Base-by-base conservation (phyloP, 2,888 invertebrate genomes). In the Melinaea marsaeus region DNA sequence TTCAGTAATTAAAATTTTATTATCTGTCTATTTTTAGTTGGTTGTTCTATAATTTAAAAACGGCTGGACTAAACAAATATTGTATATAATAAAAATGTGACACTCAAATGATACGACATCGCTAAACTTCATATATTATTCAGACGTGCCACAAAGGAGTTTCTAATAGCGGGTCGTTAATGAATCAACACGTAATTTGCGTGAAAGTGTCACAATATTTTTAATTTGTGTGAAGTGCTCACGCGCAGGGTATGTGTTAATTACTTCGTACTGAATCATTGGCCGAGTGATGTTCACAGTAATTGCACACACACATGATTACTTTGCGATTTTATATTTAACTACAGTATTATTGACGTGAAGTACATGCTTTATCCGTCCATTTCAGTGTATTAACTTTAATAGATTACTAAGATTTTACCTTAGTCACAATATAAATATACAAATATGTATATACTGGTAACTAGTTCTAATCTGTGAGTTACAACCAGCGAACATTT, bases 211-310 rank as follows among this genome's bases (percentile, higher is more conserved):
- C 55, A 60, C 64, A 66, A 67, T 71, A 65, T 68, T 68, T 68
- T 68, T 68, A 69, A 70, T 68, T 70, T 68, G 68, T 62, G 66
- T 67, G 4, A 66, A 65, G 64, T 64, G 60, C 58, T 61, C 65
- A 65, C 61, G 56, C 63, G 58, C 63, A 65, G 65, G 61, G 69
- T 65, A 65, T 60, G 62, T 58, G 61, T 64, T 68, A 69, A 71
- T 74, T 70, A 74, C 72, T 71, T 66, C 70, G 73, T 70, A 71
- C 71, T 75, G 74, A 76, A 77, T 80, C 74, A 80, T 76, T 72
- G 71, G 74, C 70, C 73, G 73, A 75, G 74, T 78, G 80, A 79
- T 79, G 75, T 76, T 67, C 77, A 83, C 79, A 76, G 75, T 73
- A 68, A 69, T 67, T 71, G 66, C 63, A 69, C 81, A 83, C 78